These are phyloP conservation scores for Miltochrista miniata DNA, from an alignment of 2,888 invertebrate genomes.

Conservation along the genomic window DNA sequence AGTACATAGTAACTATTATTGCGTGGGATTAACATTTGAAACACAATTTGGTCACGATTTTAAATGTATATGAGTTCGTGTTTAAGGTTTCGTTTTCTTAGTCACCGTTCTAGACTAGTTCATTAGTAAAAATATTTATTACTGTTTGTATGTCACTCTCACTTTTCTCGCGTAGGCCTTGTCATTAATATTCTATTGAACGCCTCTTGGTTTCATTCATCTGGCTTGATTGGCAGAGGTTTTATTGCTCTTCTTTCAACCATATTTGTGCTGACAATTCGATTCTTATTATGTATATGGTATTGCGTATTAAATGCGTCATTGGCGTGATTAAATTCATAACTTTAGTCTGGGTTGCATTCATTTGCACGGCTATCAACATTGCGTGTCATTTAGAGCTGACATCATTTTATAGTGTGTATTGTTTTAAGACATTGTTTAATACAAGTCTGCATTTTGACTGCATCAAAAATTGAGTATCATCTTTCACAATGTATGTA, in stretches of 20 bases:
- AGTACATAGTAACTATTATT: slow-evolving; percentile 16
- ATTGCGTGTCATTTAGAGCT: too few species aligned
- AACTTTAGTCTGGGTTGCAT: too few species aligned
- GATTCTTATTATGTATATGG: slow-evolving; percentile 28
- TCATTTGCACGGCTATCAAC: too few species aligned
- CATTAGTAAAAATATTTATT: slow-evolving; percentile 48
- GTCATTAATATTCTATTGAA: slow-evolving; percentile 51
- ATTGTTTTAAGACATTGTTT: too few species aligned
- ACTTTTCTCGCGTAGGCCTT: slow-evolving; percentile 49
- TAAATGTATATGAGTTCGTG: slow-evolving; percentile 28
- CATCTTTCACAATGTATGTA: too few species aligned
- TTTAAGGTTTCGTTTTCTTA: slow-evolving; percentile 43
- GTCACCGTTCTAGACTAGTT: slow-evolving; percentile 37
- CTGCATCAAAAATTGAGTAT: too few species aligned
- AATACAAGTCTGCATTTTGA: too few species aligned
- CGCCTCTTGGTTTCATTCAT: slow-evolving; percentile 39
- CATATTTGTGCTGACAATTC: slow-evolving; percentile 44
- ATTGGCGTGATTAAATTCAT: neutral
- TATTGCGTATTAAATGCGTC: slow-evolving; percentile 4
- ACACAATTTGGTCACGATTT: slow-evolving; percentile 38
- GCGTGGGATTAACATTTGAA: slow-evolving; percentile 40
- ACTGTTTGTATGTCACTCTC: slow-evolving; percentile 46
- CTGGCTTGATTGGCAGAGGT: slow-evolving; percentile 30
- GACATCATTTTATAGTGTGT: too few species aligned
- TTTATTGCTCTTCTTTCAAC: slow-evolving; percentile 21